Percentiles rank a stretch among this genome's conserved stretches.
These are phyloP conservation scores for Xiphophorus couchianus DNA, from an alignment of 2,113 vertebrate genomes.

Conservation along the genomic window DNA sequence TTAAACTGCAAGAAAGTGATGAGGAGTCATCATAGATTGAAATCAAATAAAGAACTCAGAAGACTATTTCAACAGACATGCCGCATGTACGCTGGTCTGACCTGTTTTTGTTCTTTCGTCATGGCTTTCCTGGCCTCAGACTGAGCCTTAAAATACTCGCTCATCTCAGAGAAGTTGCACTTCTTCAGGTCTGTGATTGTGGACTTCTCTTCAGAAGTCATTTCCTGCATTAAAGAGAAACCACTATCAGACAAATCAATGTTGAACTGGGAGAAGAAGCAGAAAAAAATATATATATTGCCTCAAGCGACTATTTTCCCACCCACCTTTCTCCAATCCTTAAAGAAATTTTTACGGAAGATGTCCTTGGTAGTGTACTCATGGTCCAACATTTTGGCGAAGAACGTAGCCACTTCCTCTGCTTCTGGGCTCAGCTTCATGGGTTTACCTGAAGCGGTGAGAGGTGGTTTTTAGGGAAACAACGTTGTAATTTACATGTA, in stretches of 20 bases:
- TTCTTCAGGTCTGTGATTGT: constrained; percentile 91
- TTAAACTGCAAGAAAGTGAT: too few relatives aligned
- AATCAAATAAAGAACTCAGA: neutral
- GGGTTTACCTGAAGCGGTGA: constrained; percentile 83
- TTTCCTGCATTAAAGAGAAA: constrained; percentile 83
- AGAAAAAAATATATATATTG: neutral
- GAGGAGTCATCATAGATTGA: neutral
- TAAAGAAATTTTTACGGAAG: constrained; percentile 99
- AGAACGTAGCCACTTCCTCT: constrained; percentile 97
- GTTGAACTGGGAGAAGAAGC: neutral
- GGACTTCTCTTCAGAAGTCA: constrained; percentile 92
- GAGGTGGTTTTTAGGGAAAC: neutral
- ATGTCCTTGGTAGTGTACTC: constrained; percentile 98
- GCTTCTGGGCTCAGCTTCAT: constrained; percentile 93
- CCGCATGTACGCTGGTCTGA: constrained; percentile 49
- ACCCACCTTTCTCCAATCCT: constrained; percentile 95
- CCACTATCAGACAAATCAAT: neutral
- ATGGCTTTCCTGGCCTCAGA: constrained; percentile 93
- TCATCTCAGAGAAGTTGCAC: constrained; percentile 93
- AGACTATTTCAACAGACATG: neutral
- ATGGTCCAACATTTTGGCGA: constrained; percentile 98
- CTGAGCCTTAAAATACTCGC: constrained; percentile 94
- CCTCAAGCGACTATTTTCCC: neutral
- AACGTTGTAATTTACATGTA: neutral
- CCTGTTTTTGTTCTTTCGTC: constrained; percentile 95